Percentiles rank a stretch among this genome's conserved stretches.
These are phyloP conservation scores for Meloidogyne chitwoodi DNA, from an alignment of 1,140 invertebrate genomes.

Conservation along the genomic window DNA sequence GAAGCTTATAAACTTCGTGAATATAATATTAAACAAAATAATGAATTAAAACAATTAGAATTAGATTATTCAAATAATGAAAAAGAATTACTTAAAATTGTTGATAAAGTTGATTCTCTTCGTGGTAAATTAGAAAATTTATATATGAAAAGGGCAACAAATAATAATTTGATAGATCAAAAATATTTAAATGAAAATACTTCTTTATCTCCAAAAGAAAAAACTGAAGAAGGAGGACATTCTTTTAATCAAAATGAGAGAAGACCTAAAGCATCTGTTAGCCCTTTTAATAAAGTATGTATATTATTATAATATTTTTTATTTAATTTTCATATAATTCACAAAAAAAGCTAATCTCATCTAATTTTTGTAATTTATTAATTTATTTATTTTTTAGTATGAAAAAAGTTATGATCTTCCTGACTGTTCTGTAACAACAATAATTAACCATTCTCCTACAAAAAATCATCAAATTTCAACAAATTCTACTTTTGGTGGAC, in stretches of 20 bases:
- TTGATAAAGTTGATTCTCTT: constrained; percentile 31
- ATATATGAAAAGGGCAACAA: background rate
- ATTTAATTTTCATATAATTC: too few species aligned
- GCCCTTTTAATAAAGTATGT: constrained; percentile 38
- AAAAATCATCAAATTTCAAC: background rate
- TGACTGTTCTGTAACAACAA: background rate
- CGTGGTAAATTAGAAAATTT: background rate
- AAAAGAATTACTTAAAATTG: constrained; percentile 35
- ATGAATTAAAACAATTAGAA: constrained; percentile 21
- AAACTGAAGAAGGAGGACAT: background rate
- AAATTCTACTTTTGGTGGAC: background rate
- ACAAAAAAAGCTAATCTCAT: too few species aligned
- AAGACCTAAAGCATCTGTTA: constrained; percentile 41
- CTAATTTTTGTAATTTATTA: too few species aligned
- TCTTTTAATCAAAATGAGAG: background rate
- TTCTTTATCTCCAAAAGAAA: background rate
- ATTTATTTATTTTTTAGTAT: background rate
- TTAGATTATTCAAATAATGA: constrained; percentile 11
- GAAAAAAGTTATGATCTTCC: background rate
- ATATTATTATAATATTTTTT: too few species aligned
- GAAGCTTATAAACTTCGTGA: constrained; percentile 17
- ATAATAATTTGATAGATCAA: background rate
- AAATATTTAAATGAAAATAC: background rate
- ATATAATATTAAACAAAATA: constrained; percentile 20
- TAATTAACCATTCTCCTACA: background rate